Conservation (phyloP, 1,140 invertebrate species). For the Brachionus plicatilis region DNA sequence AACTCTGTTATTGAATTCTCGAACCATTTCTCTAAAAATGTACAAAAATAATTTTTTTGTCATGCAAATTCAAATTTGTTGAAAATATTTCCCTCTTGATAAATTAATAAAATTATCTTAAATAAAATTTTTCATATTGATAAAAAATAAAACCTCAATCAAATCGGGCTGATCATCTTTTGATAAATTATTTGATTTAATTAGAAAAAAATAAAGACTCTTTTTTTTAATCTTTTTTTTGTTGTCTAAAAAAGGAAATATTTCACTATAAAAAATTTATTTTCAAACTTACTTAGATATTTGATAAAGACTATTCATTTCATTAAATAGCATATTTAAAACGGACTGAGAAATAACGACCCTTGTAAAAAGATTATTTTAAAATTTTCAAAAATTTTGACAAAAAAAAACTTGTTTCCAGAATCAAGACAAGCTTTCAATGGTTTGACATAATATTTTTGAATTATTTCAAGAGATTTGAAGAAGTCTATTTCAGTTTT, state of each 20-base stretch:
- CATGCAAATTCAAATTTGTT: no score
- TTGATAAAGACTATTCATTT: neutral
- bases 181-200: no score
- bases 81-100: no score
- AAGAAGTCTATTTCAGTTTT: constrained; percentile 11
- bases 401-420: neutral
- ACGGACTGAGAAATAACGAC: constrained; percentile 11
- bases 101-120: no score
- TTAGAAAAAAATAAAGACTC: no score
- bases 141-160: no score
- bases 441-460: constrained; percentile 23
- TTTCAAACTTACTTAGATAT: neutral
- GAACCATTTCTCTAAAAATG: neutral
- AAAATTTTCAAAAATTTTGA: neutral
- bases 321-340: neutral
- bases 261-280: neutral
- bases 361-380: neutral
- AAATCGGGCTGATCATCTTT: no score
- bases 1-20: neutral
- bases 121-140: no score
- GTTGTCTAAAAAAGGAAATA: no score
- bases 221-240: no score
- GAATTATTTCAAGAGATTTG: constrained; percentile 30
- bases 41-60: neutral
- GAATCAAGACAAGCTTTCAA: neutral